Evolutionary conservation across 2,888 invertebrate genomes (phyloP).

Genomic region (Spatulosminthurus flaviceps): DNA sequence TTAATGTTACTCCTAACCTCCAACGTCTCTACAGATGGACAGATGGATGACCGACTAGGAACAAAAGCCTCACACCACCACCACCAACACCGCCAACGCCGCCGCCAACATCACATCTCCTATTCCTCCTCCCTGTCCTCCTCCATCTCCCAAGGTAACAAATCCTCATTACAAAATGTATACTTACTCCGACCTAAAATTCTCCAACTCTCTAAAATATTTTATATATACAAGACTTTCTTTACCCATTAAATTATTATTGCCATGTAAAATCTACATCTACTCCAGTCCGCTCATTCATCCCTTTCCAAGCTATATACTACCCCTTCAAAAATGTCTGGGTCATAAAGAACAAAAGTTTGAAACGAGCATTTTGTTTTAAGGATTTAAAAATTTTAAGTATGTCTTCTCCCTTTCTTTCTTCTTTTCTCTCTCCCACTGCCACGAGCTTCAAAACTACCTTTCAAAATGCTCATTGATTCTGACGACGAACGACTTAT

Average conservation of each 20-base stretch:
- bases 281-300: not conserved
- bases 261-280: not conserved
- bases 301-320: not conserved
- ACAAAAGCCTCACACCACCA: not conserved
- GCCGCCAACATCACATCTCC: constrained; percentile 18
- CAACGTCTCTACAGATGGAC: not conserved
- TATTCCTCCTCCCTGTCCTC: constrained; percentile 25
- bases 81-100: constrained; percentile 28
- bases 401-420: too few relatives aligned
- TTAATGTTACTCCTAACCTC: not conserved
- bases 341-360: too few relatives aligned
- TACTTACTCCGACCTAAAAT: not conserved
- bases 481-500: not conserved
- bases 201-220: not conserved
- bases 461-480: constrained; percentile 1
- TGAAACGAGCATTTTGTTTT: too few relatives aligned
- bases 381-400: too few relatives aligned
- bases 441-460: not conserved
- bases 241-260: not conserved
- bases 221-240: not conserved
- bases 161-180: constrained; percentile 9
- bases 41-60: constrained; percentile 35
- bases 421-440: too few relatives aligned
- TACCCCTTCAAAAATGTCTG: too few relatives aligned
- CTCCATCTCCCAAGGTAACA: constrained; percentile 1